Conservation (phyloP, 2,888 invertebrate species). For the Chaetogeoica ovagalla region DNA sequence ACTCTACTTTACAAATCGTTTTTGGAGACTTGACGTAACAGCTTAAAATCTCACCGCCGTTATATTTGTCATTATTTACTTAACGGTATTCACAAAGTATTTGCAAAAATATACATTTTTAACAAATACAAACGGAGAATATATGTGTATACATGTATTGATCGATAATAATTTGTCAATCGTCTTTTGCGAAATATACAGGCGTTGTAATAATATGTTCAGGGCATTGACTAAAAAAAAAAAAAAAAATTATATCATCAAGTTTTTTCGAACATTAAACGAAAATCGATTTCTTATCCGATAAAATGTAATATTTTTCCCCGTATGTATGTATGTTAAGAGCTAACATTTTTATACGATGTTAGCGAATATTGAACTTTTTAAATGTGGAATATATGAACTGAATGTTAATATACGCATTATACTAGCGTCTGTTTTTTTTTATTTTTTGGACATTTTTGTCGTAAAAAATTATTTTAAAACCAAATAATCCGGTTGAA, state of each 20-base stretch:
- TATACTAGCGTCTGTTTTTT: neutral
- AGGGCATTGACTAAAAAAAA: neutral
- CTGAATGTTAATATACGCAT: neutral
- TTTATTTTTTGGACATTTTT: neutral
- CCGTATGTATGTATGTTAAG: too few species aligned
- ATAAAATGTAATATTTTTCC: neutral
- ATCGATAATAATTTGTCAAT: constrained; percentile 16
- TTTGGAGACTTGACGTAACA: neutral
- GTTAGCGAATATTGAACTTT: neutral
- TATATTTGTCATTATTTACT: constrained; percentile 1
- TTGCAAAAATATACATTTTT: neutral
- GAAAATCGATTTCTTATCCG: neutral
- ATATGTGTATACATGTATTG: neutral
- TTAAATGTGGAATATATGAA: neutral
- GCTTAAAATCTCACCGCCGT: neutral
- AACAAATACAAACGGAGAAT: neutral
- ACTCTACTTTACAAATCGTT: neutral
- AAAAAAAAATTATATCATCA: neutral
- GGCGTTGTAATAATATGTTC: neutral
- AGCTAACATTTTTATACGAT: neutral
- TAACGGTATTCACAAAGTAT: neutral
- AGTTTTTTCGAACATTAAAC: neutral
- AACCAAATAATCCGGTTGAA: neutral
- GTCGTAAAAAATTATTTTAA: neutral
- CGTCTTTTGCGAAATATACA: neutral